Percentiles rank a stretch among this genome's conserved stretches.
These are phyloP conservation scores for Cassiopea andromeda DNA, from an alignment of 30 jellyfish, hydroid and myxozoan genomes.

Conservation along the genomic window DNA sequence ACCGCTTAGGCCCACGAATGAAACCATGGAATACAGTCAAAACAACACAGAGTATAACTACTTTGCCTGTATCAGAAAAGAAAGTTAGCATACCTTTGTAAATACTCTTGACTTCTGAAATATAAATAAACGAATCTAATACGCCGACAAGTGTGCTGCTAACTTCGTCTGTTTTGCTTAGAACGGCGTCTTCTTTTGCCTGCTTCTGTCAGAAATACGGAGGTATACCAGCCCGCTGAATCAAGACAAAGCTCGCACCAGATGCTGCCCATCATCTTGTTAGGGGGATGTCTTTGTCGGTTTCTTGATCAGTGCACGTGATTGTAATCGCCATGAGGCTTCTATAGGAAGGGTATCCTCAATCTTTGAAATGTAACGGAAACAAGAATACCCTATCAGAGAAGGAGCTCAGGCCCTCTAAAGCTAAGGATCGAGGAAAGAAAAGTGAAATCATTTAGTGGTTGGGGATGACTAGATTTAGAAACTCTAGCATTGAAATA, in stretches of 20 bases:
- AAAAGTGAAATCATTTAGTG: no score
- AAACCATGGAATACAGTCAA: conserved; percentile 11
- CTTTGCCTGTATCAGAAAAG: not conserved
- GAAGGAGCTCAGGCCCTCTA: no score
- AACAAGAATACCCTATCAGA: not conserved
- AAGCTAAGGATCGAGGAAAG: no score
- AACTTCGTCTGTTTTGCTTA: not conserved
- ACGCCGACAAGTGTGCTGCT: not conserved
- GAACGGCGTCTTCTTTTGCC: conserved; percentile 14
- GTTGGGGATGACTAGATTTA: no score
- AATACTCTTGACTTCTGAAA: not conserved
- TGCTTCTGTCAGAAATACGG: conserved; percentile 13
- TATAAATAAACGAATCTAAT: not conserved
- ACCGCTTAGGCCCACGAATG: conserved; percentile 29
- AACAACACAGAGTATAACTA: conserved; percentile 13
- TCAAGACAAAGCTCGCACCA: conserved; percentile 69
- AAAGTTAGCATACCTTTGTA: not conserved
- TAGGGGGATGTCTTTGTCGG: conserved; percentile 67
- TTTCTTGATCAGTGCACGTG: conserved; percentile 54
- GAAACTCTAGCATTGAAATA: no score
- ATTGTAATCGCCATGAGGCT: conserved; percentile 3
- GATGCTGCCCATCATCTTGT: conserved; percentile 75
- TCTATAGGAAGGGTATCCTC: not conserved
- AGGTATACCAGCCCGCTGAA: conserved; percentile 52
- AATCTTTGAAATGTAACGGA: not conserved